Evolutionary conservation across 2,113 vertebrate genomes (phyloP).

Genomic region (Atrichornis clamosus): DNA sequence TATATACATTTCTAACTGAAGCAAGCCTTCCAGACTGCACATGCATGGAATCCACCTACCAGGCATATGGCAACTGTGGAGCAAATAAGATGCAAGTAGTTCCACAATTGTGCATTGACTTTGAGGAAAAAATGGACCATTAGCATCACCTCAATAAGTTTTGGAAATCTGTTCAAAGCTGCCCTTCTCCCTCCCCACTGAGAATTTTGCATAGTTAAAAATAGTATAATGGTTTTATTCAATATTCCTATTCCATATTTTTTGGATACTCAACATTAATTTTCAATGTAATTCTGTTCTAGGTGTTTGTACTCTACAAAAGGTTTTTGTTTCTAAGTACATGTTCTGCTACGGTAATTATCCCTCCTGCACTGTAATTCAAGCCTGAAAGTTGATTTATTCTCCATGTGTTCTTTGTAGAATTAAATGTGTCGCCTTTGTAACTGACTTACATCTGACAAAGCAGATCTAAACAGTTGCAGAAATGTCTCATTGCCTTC

Average conservation of each 20-base stretch:
- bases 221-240: neutral
- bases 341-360: slow-evolving; percentile 38
- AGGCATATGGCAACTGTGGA: neutral
- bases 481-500: slow-evolving; percentile 48
- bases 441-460: slow-evolving; percentile 34
- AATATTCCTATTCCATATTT: neutral
- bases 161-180: neutral
- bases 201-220: neutral
- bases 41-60: neutral
- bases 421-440: slow-evolving; percentile 15
- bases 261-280: neutral
- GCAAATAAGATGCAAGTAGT: neutral
- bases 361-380: slow-evolving; percentile 28
- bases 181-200: neutral
- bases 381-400: slow-evolving; percentile 42
- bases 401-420: slow-evolving; percentile 18
- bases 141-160: neutral
- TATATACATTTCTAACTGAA: neutral
- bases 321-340: slow-evolving; percentile 23
- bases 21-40: neutral
- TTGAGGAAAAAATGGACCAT: neutral
- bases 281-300: neutral
- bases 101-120: neutral
- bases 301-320: slow-evolving; percentile 21
- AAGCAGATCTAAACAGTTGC: slow-evolving; percentile 51